Evolutionary conservation across 1,140 invertebrate species (phyloP).

Genomic region (Vanessa tameamea): DNA sequence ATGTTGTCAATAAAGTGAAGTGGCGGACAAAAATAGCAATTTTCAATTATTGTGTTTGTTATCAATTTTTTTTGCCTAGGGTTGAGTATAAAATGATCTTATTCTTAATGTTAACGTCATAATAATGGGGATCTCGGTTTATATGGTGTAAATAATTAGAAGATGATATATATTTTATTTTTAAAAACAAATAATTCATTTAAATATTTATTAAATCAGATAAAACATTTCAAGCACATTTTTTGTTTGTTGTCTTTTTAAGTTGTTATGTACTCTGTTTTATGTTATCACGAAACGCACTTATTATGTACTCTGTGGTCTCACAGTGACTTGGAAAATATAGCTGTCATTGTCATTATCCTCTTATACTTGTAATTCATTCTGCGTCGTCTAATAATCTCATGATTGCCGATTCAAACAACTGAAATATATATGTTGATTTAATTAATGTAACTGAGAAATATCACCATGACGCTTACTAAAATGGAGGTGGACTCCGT

Average conservation of each 20-base stretch:
- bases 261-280: no score
- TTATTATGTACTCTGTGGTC: not conserved
- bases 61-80: no score
- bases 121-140: no score
- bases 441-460: conserved; percentile 37
- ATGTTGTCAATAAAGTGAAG: no score
- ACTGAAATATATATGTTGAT: conserved; percentile 2
- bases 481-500: conserved; percentile 94
- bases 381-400: not conserved
- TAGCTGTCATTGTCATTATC: conserved; percentile 31
- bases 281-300: not conserved
- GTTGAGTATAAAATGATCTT: no score
- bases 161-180: no score
- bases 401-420: not conserved
- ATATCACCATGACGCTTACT: conserved; percentile 66
- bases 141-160: no score
- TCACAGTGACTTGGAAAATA: conserved; percentile 39
- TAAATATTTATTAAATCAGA: no score
- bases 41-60: no score
- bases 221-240: not conserved
- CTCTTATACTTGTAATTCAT: not conserved
- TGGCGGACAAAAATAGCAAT: no score
- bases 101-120: no score
- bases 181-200: no score
- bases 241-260: not conserved